Evolutionary conservation across 2,888 invertebrate species (phyloP).

Genomic region (Cosmorhoe ocellata): DNA sequence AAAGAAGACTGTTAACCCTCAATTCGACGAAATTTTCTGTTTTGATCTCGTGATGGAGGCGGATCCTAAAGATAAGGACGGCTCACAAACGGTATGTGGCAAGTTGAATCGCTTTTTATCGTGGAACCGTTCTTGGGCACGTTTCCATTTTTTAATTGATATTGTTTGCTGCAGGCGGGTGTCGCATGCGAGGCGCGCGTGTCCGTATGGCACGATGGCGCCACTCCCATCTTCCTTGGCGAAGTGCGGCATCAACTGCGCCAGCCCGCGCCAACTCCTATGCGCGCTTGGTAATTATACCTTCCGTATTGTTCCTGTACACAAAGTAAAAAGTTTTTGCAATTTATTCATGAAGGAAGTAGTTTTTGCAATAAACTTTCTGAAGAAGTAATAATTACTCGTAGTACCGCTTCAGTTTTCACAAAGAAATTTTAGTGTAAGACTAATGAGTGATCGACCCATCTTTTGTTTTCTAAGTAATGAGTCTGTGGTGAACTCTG

Average conservation of each 20-base stretch:
- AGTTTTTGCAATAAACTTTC: constrained; percentile 1
- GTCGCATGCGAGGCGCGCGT: constrained; percentile 92
- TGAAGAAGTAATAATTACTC: background rate
- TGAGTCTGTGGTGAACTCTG: background rate
- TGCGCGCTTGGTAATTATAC: constrained; percentile 87
- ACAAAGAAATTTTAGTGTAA: background rate
- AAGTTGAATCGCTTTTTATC: background rate
- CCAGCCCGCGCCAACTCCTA: constrained; percentile 79
- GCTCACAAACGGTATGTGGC: constrained; percentile 79
- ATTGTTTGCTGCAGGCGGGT: constrained; percentile 63
- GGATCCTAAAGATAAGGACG: constrained; percentile 78
- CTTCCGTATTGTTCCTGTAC: too few species aligned
- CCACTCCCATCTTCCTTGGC: constrained; percentile 93
- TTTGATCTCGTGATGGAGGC: constrained; percentile 86
- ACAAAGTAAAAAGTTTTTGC: too few species aligned
- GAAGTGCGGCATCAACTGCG: constrained; percentile 91
- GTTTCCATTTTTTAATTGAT: background rate
- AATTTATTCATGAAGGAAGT: background rate
- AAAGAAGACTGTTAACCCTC: constrained; percentile 95
- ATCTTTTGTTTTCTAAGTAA: too few species aligned
- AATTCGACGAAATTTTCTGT: constrained; percentile 93
- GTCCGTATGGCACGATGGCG: constrained; percentile 93
- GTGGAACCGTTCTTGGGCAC: background rate
- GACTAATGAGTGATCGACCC: too few species aligned
- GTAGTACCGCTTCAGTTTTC: background rate